A percentile compares a stretch with the other conserved stretches of the same genome.
These are phyloP conservation scores for Cyrtodaria siliqua DNA, from an alignment of 2,888 invertebrate species.

Conservation along the genomic window DNA sequence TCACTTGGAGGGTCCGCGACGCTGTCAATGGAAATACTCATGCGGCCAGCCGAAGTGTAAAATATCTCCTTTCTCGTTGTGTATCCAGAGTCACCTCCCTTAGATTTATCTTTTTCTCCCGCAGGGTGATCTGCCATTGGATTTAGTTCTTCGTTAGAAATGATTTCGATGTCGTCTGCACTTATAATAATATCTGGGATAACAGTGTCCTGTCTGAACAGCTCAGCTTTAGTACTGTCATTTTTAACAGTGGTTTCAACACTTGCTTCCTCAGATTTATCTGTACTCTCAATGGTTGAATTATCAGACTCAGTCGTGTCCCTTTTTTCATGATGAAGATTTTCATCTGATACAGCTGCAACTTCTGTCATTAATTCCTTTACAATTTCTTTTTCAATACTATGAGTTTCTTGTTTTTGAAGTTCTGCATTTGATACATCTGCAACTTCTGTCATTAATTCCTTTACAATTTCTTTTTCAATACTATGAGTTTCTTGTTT, in stretches of 20 bases:
- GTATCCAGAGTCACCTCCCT: constrained; percentile 47
- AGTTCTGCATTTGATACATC: too few species aligned
- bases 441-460: not conserved
- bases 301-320: too few species aligned
- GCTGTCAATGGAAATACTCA: constrained; percentile 72
- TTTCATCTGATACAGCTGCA: not conserved
- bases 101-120: not conserved
- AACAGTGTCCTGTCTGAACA: constrained; percentile 40
- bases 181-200: constrained; percentile 54
- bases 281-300: not conserved
- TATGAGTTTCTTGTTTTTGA: not conserved
- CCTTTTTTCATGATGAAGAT: too few species aligned
- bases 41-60: constrained; percentile 74
- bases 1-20: constrained; percentile 51
- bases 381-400: constrained; percentile 15
- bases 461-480: constrained; percentile 15
- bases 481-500: not conserved
- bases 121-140: not conserved
- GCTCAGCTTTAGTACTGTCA: not conserved
- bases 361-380: not conserved
- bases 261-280: too few species aligned
- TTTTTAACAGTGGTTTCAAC: too few species aligned
- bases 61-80: constrained; percentile 70
- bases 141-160: not conserved
- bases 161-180: constrained; percentile 16